phyloP scores from a whole-genome alignment of 2,113 vertebrate genomes.

The Baryphthengus martii region DNA sequence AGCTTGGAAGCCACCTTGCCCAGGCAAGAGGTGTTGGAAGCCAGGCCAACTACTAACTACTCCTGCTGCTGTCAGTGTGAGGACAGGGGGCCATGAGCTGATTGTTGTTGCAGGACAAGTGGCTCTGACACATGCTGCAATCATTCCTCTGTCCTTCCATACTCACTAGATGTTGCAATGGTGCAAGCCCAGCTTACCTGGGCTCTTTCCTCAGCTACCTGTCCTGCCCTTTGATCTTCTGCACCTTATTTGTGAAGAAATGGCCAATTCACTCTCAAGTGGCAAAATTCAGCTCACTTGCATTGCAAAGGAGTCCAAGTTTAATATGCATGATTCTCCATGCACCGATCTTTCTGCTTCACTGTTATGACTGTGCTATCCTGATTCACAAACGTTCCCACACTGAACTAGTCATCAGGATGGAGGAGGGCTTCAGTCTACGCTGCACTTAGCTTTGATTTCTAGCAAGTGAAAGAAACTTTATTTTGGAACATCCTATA shows the following conservation, averaged over 20 bases:
- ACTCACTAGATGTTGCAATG: neutral
- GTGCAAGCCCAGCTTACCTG: neutral
- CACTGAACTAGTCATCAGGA: neutral
- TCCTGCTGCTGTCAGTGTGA: neutral
- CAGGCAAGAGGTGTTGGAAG: neutral
- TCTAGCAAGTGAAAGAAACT: neutral
- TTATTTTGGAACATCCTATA: neutral
- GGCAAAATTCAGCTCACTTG: neutral
- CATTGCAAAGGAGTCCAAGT: neutral
- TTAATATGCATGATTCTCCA: neutral
- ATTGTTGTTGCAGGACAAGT: neutral
- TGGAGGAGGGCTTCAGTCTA: neutral
- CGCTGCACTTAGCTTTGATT: neutral
- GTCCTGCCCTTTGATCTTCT: accelerated
- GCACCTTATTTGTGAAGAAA: neutral
- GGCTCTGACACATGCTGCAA: neutral
- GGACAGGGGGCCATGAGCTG: neutral
- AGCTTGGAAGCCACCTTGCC: neutral
- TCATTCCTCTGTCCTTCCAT: neutral
- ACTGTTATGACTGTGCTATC: neutral
- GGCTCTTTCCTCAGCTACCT: neutral
- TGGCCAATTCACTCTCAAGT: neutral
- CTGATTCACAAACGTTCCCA: neutral
- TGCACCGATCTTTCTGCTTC: neutral
- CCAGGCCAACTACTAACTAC: neutral